Evolutionary conservation across 2,797 vertebrate genomes (phyloP), one percentile per base, ranked within the genome.

Genomic region (Cynopterus sphinx): DNA sequence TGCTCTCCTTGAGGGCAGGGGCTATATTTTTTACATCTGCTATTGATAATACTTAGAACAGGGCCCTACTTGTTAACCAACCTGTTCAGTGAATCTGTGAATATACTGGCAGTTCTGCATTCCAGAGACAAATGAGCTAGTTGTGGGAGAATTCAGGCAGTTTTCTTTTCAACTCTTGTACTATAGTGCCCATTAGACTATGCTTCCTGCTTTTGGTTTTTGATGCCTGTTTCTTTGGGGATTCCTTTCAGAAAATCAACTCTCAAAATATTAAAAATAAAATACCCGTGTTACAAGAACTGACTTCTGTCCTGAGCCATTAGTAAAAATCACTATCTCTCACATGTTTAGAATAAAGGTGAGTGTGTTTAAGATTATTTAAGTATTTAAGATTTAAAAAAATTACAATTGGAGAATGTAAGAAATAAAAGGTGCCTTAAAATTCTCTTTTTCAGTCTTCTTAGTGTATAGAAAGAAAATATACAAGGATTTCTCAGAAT

Each of bases 181-280:
- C 68, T 31, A 5, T 15, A 24, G n/a, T n/a, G 8, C 13, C n/a
- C n/a, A n/a, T 67, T 67, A 21, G 39, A 26, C 8, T 28, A 0
- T 73, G 49, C 59, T 84, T 51, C 39, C 39, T 57, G 13, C 13
- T 53, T 86, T 81, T 96, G 36, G 46, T 74, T 59, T 86, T 43
- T 31, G 28, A 24, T 79, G 33, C 17, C 74, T 95, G 43, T 39
- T 92, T 5, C n/a, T 67, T 75, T 65, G 68, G 39, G 13, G 36
- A 86, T 53, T 87, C 67, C 53, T 94, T 92, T 82, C 9, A 65
- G 74, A 90, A 96, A 92, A 74, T 75, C 39, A 77, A 59, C 26
- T 70, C 33, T 82, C 61, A 67, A 67, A 95, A 90, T 79, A 68
- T 81, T 77, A 51, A 82, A 71, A 75, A 36, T 11, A 81, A 82